These are phyloP conservation scores for Gallirallus australis DNA, from an alignment of 2,797 vertebrate genomes.

Conservation along the genomic window DNA sequence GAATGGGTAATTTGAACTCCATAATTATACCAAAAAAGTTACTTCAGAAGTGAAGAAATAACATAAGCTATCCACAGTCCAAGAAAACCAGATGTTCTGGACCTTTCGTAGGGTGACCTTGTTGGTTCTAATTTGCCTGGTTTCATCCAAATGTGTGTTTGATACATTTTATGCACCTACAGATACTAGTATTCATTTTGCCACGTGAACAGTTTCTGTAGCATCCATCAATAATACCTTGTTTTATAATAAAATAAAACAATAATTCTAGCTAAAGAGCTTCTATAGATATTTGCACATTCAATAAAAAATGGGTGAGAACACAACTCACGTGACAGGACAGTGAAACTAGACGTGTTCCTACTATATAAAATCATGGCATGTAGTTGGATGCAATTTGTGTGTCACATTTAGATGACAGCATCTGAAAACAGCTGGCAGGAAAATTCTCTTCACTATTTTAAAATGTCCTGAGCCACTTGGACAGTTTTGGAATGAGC, in stretches of 20 bases:
- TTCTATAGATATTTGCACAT: not conserved
- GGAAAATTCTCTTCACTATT: not conserved
- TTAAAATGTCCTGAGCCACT: not conserved
- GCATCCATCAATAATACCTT: not conserved
- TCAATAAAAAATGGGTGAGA: not conserved
- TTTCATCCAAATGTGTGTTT: not conserved
- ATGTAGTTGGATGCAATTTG: not conserved
- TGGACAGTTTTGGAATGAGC: not conserved
- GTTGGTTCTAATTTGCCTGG: not conserved
- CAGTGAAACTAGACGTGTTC: not conserved
- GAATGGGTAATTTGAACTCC: not conserved
- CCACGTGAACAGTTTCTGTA: not conserved
- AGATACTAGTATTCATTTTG: not conserved
- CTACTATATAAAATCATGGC: not conserved
- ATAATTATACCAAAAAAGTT: not conserved
- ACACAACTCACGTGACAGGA: not conserved
- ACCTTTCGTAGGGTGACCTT: not conserved
- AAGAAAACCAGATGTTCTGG: not conserved
- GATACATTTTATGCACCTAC: not conserved
- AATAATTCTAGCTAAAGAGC: not conserved
- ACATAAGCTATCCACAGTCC: not conserved
- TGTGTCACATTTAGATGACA: not conserved
- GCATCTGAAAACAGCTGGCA: slow-evolving; percentile 13
- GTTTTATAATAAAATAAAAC: not conserved
- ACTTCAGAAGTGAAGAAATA: not conserved